Conservation (phyloP, 2,888 invertebrate species). For the Mythimna ferrago region DNA sequence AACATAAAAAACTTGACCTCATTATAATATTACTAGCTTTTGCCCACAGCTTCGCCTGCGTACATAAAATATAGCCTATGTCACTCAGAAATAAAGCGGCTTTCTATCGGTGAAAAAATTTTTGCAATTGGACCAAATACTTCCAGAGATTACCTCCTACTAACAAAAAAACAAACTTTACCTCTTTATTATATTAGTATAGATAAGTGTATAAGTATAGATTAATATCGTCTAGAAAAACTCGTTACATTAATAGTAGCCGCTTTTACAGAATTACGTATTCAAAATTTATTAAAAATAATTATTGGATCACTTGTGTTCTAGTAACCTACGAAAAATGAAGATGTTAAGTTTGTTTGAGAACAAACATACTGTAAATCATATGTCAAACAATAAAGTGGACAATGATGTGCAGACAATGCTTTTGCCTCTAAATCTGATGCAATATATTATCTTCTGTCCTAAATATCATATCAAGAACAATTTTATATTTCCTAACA, state of each 20-base stretch:
- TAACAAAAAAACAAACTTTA: too few relatives aligned
- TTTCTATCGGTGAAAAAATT: too few relatives aligned
- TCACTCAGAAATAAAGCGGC: too few relatives aligned
- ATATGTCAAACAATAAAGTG: constrained; percentile 25
- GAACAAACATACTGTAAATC: neutral
- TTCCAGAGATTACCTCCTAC: too few relatives aligned
- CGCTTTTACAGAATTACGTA: neutral
- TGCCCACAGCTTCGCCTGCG: too few relatives aligned
- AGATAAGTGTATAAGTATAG: too few relatives aligned
- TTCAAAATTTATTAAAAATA: neutral
- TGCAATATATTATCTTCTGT: constrained; percentile 35
- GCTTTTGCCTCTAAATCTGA: constrained; percentile 40
- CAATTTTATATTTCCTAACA: constrained; percentile 44
- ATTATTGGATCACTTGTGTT: neutral
- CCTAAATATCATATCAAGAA: constrained; percentile 50
- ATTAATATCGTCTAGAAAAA: neutral
- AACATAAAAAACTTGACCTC: too few relatives aligned
- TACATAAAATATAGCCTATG: too few relatives aligned
- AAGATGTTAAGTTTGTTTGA: neutral
- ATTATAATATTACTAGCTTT: too few relatives aligned
- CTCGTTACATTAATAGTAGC: neutral
- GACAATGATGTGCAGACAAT: constrained; percentile 52
- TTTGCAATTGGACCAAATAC: too few relatives aligned
- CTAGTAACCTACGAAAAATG: neutral
- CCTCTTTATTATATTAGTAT: too few relatives aligned